Evolutionary conservation across 1,140 invertebrate species (phyloP).

Genomic region (Mycetomoellerius zeteki): DNA sequence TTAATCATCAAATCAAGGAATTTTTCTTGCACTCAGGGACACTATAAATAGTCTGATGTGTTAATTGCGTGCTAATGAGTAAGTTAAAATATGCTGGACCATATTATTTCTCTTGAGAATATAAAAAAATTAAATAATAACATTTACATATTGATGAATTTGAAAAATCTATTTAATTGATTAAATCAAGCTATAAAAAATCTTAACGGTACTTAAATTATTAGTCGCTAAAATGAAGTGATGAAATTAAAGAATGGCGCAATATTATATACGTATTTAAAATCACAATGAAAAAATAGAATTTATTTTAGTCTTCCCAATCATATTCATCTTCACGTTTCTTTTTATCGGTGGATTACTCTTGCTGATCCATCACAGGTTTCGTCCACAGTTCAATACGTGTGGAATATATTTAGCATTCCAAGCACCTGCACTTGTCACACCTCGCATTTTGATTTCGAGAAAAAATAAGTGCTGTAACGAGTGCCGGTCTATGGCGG

Average conservation of each 20-base stretch:
- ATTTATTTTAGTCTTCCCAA: constrained; percentile 9
- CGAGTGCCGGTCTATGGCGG: constrained; percentile 46
- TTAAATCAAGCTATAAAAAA: background rate
- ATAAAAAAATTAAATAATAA: background rate
- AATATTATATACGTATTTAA: background rate
- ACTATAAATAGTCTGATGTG: background rate
- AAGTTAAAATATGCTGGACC: background rate
- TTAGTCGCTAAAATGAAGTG: background rate
- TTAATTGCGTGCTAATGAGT: background rate
- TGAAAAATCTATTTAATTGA: constrained; percentile 7
- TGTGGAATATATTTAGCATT: constrained; percentile 73
- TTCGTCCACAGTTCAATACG: constrained; percentile 54
- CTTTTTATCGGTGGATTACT: background rate
- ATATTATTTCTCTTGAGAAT: constrained; percentile 15
- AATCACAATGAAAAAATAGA: background rate
- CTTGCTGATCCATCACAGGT: background rate
- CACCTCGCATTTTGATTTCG: constrained; percentile 74
- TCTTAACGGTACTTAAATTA: background rate
- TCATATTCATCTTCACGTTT: background rate
- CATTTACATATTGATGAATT: background rate
- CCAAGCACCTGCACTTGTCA: constrained; percentile 55
- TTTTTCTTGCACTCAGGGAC: background rate
- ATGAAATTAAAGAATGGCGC: background rate
- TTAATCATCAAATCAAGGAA: background rate
- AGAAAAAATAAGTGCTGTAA: constrained; percentile 62